These are phyloP conservation scores for Podiceps cristatus DNA, from an alignment of 2,113 vertebrate genomes.

Conservation along the genomic window DNA sequence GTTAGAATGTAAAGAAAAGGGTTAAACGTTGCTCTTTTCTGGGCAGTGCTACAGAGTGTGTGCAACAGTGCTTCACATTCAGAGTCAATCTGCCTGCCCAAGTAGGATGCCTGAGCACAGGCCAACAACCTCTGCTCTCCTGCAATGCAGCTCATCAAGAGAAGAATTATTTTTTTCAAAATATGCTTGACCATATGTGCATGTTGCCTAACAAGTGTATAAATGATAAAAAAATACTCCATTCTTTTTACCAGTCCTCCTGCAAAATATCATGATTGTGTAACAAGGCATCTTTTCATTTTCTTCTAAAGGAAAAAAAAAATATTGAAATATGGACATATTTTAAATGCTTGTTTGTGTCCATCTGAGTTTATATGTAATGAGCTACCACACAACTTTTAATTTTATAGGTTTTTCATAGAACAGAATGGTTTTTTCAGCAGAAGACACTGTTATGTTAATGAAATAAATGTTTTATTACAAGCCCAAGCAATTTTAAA, in stretches of 20 bases:
- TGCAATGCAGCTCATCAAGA: background rate
- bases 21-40: background rate
- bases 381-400: background rate
- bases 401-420: background rate
- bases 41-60: background rate
- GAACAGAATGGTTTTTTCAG: background rate
- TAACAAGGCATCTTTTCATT: background rate
- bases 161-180: background rate
- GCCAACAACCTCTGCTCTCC: background rate
- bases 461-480: constrained; percentile 36
- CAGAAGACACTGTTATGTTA: background rate
- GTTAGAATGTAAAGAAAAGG: background rate
- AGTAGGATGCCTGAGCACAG: background rate
- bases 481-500: constrained; percentile 52
- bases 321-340: background rate
- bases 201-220: background rate
- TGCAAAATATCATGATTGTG: background rate
- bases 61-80: background rate
- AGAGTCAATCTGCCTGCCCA: background rate
- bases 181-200: background rate
- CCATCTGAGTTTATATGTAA: background rate
- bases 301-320: background rate
- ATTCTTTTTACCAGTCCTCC: background rate
- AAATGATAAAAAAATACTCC: background rate
- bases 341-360: background rate